Percentiles rank a stretch among this genome's conserved stretches.
phyloP scores from a whole-genome alignment of 2,797 vertebrate genomes.

The Sebastes trivittatus region DNA sequence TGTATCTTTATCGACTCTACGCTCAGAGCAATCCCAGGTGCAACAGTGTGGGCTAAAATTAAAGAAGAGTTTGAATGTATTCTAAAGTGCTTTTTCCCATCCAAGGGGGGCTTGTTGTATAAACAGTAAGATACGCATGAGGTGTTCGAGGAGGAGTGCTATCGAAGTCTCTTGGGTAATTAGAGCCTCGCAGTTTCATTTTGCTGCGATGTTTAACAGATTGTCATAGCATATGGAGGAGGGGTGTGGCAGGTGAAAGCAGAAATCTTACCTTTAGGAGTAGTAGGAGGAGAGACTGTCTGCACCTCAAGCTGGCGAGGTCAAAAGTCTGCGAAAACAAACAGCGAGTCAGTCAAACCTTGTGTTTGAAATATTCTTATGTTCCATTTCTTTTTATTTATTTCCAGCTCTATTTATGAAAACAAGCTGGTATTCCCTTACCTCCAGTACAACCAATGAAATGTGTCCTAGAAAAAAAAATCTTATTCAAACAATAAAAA shows the following conservation, averaged over 20 bases:
- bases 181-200: constrained; percentile 40
- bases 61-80: constrained; percentile 19
- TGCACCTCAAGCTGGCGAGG: constrained; percentile 8
- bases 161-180: constrained; percentile 33
- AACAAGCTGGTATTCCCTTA: not conserved
- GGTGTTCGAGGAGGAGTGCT: not conserved
- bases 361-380: not conserved
- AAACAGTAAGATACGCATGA: constrained; percentile 26
- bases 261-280: constrained; percentile 61
- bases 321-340: constrained; percentile 50
- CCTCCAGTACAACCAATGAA: constrained; percentile 15
- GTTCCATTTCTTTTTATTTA: not conserved
- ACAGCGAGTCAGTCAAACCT: not conserved
- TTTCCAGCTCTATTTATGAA: not conserved
- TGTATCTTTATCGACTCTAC: constrained; percentile 4
- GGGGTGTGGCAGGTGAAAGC: constrained; percentile 1
- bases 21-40: not conserved
- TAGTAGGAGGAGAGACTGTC: constrained; percentile 6
- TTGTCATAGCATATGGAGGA: constrained; percentile 38
- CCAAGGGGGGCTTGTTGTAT: constrained; percentile 18
- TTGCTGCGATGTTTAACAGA: constrained; percentile 41
- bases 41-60: constrained; percentile 8
- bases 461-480: constrained; percentile 10
- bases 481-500: constrained; percentile 43
- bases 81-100: constrained; percentile 24